phyloP scores from a whole-genome alignment of 2,888 invertebrate species.

The Toxonevra muliebris region DNA sequence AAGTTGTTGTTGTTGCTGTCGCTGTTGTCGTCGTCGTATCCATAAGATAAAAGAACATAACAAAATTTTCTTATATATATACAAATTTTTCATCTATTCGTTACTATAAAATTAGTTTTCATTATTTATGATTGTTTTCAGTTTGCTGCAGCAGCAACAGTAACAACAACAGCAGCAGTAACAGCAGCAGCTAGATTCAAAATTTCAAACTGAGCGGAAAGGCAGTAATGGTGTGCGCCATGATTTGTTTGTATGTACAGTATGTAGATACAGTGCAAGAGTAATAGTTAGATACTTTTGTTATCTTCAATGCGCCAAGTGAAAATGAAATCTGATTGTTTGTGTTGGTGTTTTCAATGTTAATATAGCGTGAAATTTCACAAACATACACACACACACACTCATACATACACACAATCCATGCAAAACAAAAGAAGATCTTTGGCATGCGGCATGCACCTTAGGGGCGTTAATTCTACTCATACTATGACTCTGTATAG shows the following conservation, averaged over 20 bases:
- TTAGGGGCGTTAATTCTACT: too few relatives aligned
- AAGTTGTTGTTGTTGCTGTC: not conserved
- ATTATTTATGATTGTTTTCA: not conserved
- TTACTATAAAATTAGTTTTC: conserved; percentile 1
- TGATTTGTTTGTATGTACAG: too few relatives aligned
- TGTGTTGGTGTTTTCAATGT: not conserved
- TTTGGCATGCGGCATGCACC: too few relatives aligned
- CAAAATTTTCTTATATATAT: too few relatives aligned
- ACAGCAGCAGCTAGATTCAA: too few relatives aligned
- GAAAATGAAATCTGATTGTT: not conserved
- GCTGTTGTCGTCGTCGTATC: conserved; percentile 10
- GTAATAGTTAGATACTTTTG: not conserved
- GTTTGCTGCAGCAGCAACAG: not conserved
- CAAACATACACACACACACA: not conserved
- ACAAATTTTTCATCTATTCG: not conserved
- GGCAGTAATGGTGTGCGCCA: too few relatives aligned
- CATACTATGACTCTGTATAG: too few relatives aligned
- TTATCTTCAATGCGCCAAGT: not conserved
- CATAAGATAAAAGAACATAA: conserved; percentile 1
- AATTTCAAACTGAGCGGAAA: too few relatives aligned
- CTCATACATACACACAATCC: not conserved
- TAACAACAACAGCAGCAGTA: too few relatives aligned
- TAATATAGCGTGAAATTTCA: not conserved
- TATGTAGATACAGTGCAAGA: not conserved
- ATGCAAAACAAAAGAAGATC: too few relatives aligned